Base-by-base conservation (phyloP, 2,888 invertebrate genomes). In the Ypsolopha sequella region DNA sequence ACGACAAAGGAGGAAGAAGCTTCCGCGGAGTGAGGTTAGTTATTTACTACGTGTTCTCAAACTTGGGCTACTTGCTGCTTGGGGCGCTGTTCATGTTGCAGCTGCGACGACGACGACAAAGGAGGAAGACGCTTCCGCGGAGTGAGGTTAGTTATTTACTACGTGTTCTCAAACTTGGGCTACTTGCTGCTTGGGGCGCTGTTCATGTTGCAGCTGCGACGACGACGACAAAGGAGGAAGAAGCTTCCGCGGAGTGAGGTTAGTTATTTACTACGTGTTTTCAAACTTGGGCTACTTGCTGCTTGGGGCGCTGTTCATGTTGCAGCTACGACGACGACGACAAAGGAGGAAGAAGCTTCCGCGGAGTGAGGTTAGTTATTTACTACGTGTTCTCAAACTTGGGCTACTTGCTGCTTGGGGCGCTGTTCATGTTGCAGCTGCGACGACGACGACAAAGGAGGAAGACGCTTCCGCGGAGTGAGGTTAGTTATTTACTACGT, bases 371-470 rank as follows among this genome's bases (percentile, higher is more conserved):
- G 55, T 53, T 91, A 48, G 94, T 96, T 70, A 95, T 96, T 77
- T 96, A 96, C 88, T 96, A 95, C 74, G 90, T 96, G 51, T 92
- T 91, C 73, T 94, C 94, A 52, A 96, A 96, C 82, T 88, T 93
- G 52, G 95, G 95, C 45, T 96, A 96, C 76, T 73, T 96, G 56
- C 73, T 93, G 71, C 89, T 96, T 55, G 96, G 96, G 24, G 72
- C 92, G 49, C 88, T 96, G 24, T 95, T 95, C 75, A 80, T 95
- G 59, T 76, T 91, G 58, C 89, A 95, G 58, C 92, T 93, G 50
- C 68, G 70, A 6, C 71, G 80, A 48, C 70, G 81, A 39, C 64
- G 48, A 41, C 10, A 43, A 36, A n/a, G 51, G 65, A 55, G 54
- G 44, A 44, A 52, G 41, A 14, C 11, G 24, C 35, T 43, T 8